Percentiles rank a stretch among this genome's conserved stretches.
These are phyloP conservation scores for Junonia oenone DNA, from an alignment of 2,888 invertebrate species.

Conservation along the genomic window DNA sequence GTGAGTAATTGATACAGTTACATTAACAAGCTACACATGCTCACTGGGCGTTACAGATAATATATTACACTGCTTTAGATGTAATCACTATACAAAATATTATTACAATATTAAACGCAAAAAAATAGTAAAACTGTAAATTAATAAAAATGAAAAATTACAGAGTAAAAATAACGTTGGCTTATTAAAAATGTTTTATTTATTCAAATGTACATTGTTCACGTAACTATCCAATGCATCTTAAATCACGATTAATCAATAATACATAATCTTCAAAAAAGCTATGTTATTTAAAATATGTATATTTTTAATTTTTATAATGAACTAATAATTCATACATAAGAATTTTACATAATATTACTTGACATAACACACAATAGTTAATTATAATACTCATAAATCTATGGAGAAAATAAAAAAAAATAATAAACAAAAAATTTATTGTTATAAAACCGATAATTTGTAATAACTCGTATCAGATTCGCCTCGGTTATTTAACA, in stretches of 20 bases:
- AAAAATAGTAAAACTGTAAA: neutral
- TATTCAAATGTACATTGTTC: too few species aligned
- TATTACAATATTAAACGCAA: neutral
- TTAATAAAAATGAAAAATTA: too few species aligned
- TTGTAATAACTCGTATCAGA: conserved; percentile 12
- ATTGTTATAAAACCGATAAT: neutral
- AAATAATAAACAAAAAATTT: neutral
- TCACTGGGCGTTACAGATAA: conserved; percentile 18
- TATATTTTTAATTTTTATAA: too few species aligned
- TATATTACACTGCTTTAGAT: neutral
- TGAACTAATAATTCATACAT: too few species aligned
- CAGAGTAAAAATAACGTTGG: too few species aligned
- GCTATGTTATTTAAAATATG: too few species aligned
- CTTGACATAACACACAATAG: too few species aligned
- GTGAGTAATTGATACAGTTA: conserved; percentile 46
- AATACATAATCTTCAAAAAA: too few species aligned
- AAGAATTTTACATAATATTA: too few species aligned
- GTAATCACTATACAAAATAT: neutral
- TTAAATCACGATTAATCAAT: too few species aligned
- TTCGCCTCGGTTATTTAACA: conserved; percentile 18
- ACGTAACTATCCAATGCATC: too few species aligned
- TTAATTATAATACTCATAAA: neutral
- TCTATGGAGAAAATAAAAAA: neutral
- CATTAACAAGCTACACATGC: conserved; percentile 26
- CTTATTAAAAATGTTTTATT: too few species aligned